phyloP scores from a whole-genome alignment of 2,888 invertebrate genomes.

The Apotomis turbidana region DNA sequence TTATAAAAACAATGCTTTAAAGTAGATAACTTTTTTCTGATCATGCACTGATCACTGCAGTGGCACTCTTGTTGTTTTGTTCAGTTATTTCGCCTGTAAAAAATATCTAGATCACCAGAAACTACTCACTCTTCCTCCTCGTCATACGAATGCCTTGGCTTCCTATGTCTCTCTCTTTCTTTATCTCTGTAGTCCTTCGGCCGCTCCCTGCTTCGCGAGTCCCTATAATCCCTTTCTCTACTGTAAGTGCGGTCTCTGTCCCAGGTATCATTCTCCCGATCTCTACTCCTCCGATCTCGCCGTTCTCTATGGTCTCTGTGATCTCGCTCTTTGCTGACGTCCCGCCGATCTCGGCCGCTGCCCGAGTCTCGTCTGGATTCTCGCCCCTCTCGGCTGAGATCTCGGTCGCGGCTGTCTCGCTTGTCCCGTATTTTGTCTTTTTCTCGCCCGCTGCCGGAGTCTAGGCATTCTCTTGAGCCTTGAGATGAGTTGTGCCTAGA shows the following conservation, averaged over 20 bases:
- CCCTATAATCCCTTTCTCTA: slow-evolving; percentile 71
- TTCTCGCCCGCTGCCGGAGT: slow-evolving; percentile 80
- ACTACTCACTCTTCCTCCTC: slow-evolving; percentile 88
- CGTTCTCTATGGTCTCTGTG: slow-evolving; percentile 63
- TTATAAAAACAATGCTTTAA: too few species aligned
- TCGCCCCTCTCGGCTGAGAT: slow-evolving; percentile 67
- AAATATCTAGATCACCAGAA: not conserved
- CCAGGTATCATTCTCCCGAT: slow-evolving; percentile 71
- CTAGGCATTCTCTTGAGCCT: slow-evolving; percentile 77
- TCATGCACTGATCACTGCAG: too few species aligned
- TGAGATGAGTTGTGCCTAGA: slow-evolving; percentile 73
- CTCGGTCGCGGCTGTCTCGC: slow-evolving; percentile 70
- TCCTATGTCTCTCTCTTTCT: slow-evolving; percentile 81
- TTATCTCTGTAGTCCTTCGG: slow-evolving; percentile 78
- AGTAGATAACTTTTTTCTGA: too few species aligned
- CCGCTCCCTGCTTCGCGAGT: slow-evolving; percentile 76
- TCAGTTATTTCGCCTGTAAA: too few species aligned
- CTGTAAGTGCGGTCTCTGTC: slow-evolving; percentile 78
- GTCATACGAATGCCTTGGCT: slow-evolving; percentile 86
- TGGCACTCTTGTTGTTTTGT: too few species aligned
- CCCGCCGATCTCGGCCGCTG: slow-evolving; percentile 74
- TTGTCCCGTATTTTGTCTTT: slow-evolving; percentile 75
- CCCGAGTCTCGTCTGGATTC: slow-evolving; percentile 73
- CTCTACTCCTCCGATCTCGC: slow-evolving; percentile 67
- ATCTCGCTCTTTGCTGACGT: slow-evolving; percentile 65